phyloP scores from a whole-genome alignment of 2,888 invertebrate species.

The Cataglyphis albicans region DNA sequence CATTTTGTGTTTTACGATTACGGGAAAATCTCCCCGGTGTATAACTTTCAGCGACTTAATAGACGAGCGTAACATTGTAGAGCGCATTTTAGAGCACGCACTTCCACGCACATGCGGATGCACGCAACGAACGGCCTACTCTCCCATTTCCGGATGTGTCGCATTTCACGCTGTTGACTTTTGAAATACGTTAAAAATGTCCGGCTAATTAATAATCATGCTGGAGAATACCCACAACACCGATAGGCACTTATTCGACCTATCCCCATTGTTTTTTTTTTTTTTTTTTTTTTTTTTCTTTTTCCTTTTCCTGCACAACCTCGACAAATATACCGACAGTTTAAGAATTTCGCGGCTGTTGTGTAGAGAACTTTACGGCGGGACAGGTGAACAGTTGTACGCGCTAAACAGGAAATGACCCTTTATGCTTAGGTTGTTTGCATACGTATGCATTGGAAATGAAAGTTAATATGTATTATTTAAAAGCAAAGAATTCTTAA shows the following conservation, averaged over 20 bases:
- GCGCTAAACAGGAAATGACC: slow-evolving; percentile 54
- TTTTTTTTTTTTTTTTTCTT: neutral
- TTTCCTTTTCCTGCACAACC: slow-evolving; percentile 33
- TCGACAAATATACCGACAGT: slow-evolving; percentile 44
- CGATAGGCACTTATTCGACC: slow-evolving; percentile 71
- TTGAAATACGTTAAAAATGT: slow-evolving; percentile 71
- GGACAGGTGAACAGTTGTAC: slow-evolving; percentile 58
- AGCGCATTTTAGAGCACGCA: slow-evolving; percentile 19
- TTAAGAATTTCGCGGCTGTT: slow-evolving; percentile 25
- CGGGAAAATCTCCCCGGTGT: slow-evolving; percentile 54
- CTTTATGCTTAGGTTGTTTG: slow-evolving; percentile 23
- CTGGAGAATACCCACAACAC: slow-evolving; percentile 65
- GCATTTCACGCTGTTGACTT: slow-evolving; percentile 75
- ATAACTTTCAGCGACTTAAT: neutral
- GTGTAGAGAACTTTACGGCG: slow-evolving; percentile 38
- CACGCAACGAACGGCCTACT: slow-evolving; percentile 31
- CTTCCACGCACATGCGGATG: slow-evolving; percentile 48
- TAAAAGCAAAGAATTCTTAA: neutral
- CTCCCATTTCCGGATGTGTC: slow-evolving; percentile 73
- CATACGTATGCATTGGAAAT: slow-evolving; percentile 21
- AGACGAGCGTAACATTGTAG: slow-evolving; percentile 42
- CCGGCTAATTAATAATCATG: slow-evolving; percentile 80
- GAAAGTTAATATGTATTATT: slow-evolving; percentile 11
- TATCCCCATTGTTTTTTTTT: neutral
- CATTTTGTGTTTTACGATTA: slow-evolving; percentile 49